phyloP scores from a whole-genome alignment of 2,888 invertebrate genomes.

The Drosophila cognata region DNA sequence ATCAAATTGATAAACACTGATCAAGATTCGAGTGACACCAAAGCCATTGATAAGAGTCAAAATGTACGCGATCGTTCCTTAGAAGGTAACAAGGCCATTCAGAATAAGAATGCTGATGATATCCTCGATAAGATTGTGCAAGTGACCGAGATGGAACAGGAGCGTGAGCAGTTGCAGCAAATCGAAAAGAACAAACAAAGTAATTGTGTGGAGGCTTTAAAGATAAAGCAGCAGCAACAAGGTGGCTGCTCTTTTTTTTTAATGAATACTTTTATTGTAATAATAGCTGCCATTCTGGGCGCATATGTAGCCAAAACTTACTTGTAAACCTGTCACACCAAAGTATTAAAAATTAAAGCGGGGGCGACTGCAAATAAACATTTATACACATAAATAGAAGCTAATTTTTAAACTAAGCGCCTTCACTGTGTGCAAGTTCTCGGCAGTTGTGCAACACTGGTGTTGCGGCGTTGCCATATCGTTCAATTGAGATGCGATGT shows the following conservation, averaged over 20 bases:
- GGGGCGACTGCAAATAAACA: neutral
- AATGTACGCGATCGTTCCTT: neutral
- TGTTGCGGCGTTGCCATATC: conserved; percentile 9
- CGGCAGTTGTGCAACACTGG: conserved; percentile 1
- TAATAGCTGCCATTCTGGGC: conserved; percentile 7
- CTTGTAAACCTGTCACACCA: conserved; percentile 2
- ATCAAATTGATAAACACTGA: conserved; percentile 27
- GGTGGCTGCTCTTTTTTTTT: neutral
- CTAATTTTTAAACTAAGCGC: neutral
- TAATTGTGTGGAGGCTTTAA: neutral
- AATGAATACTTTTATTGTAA: neutral
- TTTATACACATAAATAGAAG: neutral
- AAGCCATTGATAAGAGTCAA: neutral
- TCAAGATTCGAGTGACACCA: neutral
- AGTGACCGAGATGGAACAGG: conserved; percentile 33
- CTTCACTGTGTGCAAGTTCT: neutral
- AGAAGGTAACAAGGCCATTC: neutral
- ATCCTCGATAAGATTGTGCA: conserved; percentile 2
- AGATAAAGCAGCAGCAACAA: neutral
- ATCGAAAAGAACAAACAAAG: conserved; percentile 14
- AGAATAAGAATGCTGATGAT: neutral
- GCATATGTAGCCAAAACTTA: conserved; percentile 14
- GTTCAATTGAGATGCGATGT: neutral
- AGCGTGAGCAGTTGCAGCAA: conserved; percentile 15
- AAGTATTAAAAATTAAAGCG: neutral